Evolutionary conservation across 1,140 invertebrate species (phyloP), one percentile per base, ranked within the genome.

Genomic region (Tribolium castaneum): DNA sequence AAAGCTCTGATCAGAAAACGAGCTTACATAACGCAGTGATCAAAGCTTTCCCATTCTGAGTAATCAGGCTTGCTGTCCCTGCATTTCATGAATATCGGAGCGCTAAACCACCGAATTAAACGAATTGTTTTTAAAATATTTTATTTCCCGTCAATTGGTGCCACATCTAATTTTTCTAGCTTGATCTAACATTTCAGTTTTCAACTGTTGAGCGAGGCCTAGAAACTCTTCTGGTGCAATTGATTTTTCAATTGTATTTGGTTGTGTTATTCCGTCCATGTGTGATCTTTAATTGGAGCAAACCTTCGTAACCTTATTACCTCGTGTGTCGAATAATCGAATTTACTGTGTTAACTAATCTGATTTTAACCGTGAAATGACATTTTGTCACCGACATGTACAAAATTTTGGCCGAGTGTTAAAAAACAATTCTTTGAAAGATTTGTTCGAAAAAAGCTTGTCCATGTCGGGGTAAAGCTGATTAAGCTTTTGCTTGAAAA

Each of bases 401-500:
- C 9, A 45, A 45, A 45, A 45, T 45, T 45, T 45, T 45, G 39
- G n/a, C n/a, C n/a, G n/a, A 45, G 39, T 45, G 39, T n/a, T 45
- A 10, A 9, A n/a, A 45, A 45, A 59, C 22, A 59, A 25, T 30
- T 25, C 54, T 30, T 30, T 19, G 3, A 19, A 52, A 59, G 54
- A 59, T 59, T 22, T 25, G 54, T 59, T 45, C 16, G 19, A n/a
- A 16, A 56, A 56, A 56, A 56, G 52, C 52, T 56, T 56, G 52
- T 56, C 13, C 10, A 10, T 59, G 54, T 59, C 22, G 16, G 19
- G 19, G 22, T 59, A 30, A 59, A 59, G 54, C 54, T 59, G 54
- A 59, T 59, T 59, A 59, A 59, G 22, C 54, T n/a, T 66, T 66
- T 12, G 59, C 14, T 66, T 34, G 59, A 22, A 66, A 66, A 66